Percentiles rank a stretch among this genome's conserved stretches.
Conservation (phyloP, 1,140 invertebrate species). For the Tenebrio molitor region DNA sequence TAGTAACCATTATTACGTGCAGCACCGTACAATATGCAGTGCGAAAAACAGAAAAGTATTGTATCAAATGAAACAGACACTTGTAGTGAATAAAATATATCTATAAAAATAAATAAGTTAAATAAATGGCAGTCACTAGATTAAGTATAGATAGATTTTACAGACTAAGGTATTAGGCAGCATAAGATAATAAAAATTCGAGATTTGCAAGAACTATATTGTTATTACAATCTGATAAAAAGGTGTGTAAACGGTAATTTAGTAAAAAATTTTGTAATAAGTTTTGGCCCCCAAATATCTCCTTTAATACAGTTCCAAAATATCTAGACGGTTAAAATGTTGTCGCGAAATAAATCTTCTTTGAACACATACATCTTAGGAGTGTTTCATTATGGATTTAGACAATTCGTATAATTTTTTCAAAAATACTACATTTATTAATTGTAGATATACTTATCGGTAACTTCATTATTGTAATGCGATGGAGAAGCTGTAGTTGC, state of each 20-base stretch:
- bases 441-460: slow-evolving; percentile 12
- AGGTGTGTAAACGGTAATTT: too few species aligned
- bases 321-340: too few species aligned
- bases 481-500: not conserved
- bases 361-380: too few species aligned
- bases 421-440: not conserved
- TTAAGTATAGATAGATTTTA: not conserved
- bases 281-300: too few species aligned
- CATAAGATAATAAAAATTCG: not conserved
- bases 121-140: slow-evolving; percentile 28
- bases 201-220: too few species aligned
- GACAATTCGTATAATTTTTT: not conserved
- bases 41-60: too few species aligned
- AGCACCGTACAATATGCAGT: too few species aligned
- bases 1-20: too few species aligned
- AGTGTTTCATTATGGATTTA: not conserved
- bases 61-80: not conserved
- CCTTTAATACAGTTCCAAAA: too few species aligned
- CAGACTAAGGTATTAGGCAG: slow-evolving; percentile 1
- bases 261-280: too few species aligned
- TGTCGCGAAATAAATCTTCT: too few species aligned
- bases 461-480: slow-evolving; percentile 8
- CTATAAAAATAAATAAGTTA: slow-evolving; percentile 32
- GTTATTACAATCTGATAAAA: too few species aligned
- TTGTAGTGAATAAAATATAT: not conserved